These are phyloP conservation scores for Rhopalosiphum nymphaeae DNA, from an alignment of 2,888 invertebrate species.

Conservation along the genomic window DNA sequence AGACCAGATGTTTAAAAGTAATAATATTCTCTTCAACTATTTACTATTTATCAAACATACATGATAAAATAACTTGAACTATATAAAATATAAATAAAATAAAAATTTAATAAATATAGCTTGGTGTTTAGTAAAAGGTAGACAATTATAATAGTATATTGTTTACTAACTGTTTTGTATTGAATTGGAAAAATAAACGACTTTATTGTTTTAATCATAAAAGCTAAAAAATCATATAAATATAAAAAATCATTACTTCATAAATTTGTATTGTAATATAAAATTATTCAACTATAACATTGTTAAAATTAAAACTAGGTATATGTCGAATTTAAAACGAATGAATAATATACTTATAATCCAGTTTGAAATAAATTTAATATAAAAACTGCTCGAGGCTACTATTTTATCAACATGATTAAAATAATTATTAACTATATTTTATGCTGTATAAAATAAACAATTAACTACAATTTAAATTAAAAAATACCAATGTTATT, in stretches of 20 bases:
- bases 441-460: not conserved
- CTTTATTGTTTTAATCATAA: not conserved
- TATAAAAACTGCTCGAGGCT: not conserved
- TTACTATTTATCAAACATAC: not conserved
- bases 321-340: not conserved
- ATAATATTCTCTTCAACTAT: not conserved
- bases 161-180: not conserved
- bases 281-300: not conserved
- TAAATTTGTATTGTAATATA: not conserved
- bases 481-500: not conserved
- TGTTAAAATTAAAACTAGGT: not conserved
- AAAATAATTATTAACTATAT: not conserved
- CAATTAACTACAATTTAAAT: not conserved
- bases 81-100: not conserved
- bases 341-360: not conserved
- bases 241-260: not conserved
- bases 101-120: not conserved
- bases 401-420: not conserved
- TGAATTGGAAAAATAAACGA: not conserved
- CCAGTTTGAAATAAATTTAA: not conserved
- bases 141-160: not conserved
- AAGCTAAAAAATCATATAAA: not conserved
- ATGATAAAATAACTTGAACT: not conserved
- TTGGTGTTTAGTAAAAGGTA: not conserved
- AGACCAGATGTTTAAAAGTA: not conserved